phyloP scores from a whole-genome alignment of 2,797 vertebrate species.

The Prunella strophiata region DNA sequence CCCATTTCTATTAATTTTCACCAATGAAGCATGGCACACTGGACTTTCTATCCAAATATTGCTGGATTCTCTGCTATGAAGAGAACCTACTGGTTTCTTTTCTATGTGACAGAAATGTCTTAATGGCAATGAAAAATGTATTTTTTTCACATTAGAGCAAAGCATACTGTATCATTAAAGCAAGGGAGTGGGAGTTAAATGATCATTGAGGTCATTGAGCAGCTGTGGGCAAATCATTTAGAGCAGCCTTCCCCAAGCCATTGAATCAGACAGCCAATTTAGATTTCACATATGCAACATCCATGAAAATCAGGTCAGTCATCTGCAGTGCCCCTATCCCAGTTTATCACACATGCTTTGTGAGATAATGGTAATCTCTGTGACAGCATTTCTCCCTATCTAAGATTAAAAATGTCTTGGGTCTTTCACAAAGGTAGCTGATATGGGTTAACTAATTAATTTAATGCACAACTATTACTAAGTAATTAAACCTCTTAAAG shows the following conservation, averaged over 20 bases:
- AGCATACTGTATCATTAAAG: not conserved
- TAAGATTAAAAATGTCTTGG: not conserved
- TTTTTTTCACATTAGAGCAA: not conserved
- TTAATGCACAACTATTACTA: not conserved
- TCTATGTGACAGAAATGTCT: not conserved
- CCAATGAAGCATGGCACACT: not conserved
- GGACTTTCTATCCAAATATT: not conserved
- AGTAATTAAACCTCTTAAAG: constrained; percentile 3
- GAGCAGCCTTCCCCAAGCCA: not conserved
- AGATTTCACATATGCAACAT: not conserved
- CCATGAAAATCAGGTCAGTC: not conserved
- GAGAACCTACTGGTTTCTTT: not conserved
- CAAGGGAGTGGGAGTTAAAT: not conserved
- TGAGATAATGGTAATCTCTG: not conserved
- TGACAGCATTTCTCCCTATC: not conserved
- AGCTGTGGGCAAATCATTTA: not conserved
- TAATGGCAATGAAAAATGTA: not conserved
- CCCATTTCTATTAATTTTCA: not conserved
- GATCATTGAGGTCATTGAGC: not conserved
- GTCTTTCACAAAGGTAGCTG: not conserved
- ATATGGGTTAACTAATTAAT: not conserved
- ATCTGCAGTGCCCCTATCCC: not conserved
- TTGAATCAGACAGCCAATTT: not conserved
- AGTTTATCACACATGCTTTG: not conserved
- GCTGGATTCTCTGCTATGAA: not conserved